Evolutionary conservation across 2,797 vertebrate species (phyloP).

Genomic region (Bradypus variegatus): DNA sequence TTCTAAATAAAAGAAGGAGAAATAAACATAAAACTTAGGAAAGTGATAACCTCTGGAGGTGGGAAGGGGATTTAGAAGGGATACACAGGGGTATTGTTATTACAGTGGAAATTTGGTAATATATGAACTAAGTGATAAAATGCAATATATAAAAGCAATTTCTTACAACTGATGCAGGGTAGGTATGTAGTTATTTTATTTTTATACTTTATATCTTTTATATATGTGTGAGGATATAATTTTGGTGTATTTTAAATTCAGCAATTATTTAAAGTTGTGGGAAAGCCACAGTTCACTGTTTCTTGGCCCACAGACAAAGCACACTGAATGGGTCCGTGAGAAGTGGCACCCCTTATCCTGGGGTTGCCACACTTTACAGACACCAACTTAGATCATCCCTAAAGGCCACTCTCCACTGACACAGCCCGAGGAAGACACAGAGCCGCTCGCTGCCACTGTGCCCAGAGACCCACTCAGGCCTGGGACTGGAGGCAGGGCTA

Average conservation of each 20-base stretch:
- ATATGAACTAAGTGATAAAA: neutral
- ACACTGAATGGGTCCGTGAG: neutral
- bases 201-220: neutral
- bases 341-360: neutral
- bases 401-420: neutral
- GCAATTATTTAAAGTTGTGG: neutral
- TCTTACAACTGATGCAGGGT: neutral
- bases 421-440: neutral
- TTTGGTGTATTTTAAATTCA: neutral
- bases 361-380: neutral
- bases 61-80: neutral
- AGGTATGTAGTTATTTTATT: neutral
- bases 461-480: neutral
- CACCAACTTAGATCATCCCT: neutral
- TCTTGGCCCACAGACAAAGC: neutral
- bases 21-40: neutral
- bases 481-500: neutral
- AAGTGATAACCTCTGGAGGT: neutral
- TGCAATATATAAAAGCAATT: neutral
- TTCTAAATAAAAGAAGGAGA: neutral
- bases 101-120: neutral
- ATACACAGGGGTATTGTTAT: neutral
- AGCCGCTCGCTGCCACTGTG: neutral
- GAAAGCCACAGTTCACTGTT: neutral
- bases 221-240: neutral